phyloP scores from a whole-genome alignment of 23 tunicate genomes.

The Halocynthia aurantium region DNA sequence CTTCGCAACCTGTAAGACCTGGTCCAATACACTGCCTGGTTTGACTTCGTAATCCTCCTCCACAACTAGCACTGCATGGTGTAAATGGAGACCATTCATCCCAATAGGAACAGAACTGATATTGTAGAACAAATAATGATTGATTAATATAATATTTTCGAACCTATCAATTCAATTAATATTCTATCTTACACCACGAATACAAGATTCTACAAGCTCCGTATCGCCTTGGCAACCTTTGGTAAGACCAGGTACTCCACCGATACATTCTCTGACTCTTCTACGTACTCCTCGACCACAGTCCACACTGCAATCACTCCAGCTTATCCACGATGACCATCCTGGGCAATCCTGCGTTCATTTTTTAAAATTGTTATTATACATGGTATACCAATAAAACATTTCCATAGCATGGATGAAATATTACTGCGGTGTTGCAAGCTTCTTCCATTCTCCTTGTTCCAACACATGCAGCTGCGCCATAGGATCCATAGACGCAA shows the following conservation, averaged over 20 bases:
- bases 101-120: constrained; percentile 54
- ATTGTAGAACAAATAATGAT: not conserved
- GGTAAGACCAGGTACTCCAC: constrained; percentile 7
- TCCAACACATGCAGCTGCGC: constrained; percentile 11
- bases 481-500: constrained; percentile 29
- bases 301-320: constrained; percentile 12
- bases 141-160: not conserved
- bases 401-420: not conserved
- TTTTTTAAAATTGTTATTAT: not conserved
- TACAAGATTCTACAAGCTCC: constrained; percentile 37
- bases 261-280: constrained; percentile 14
- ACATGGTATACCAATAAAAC: not conserved
- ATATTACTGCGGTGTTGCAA: constrained; percentile 48
- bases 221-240: constrained; percentile 36
- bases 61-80: constrained; percentile 58
- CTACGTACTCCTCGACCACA: constrained; percentile 19
- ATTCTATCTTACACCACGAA: constrained; percentile 17
- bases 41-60: constrained; percentile 38
- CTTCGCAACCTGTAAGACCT: constrained; percentile 45
- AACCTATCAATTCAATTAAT: not conserved
- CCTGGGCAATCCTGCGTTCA: constrained; percentile 5
- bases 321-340: constrained; percentile 5
- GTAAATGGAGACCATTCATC: constrained; percentile 52
- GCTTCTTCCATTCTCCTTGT: constrained; percentile 13
- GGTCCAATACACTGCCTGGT: constrained; percentile 57